These are phyloP conservation scores for Clinocottus analis DNA, from an alignment of 2,113 vertebrate species.

Conservation along the genomic window DNA sequence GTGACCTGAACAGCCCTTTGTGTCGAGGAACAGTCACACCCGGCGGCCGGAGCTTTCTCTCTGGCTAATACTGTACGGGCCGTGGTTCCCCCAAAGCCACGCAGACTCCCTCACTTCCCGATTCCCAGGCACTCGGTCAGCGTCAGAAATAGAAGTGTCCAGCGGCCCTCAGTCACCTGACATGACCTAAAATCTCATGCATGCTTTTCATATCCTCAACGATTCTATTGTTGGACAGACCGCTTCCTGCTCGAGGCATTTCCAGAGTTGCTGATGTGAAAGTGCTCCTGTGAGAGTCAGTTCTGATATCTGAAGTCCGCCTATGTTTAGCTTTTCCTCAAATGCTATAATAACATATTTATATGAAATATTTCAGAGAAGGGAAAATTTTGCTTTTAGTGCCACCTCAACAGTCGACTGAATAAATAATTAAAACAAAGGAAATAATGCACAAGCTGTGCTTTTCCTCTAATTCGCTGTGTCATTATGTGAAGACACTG, in stretches of 20 bases:
- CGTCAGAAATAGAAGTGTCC: constrained; percentile 38
- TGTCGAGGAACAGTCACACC: constrained; percentile 72
- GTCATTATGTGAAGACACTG: not conserved
- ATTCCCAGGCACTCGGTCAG: constrained; percentile 32
- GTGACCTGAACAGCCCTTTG: constrained; percentile 66
- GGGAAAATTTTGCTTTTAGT: constrained; percentile 1
- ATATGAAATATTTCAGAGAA: constrained; percentile 17
- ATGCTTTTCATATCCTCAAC: constrained; percentile 58
- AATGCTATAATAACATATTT: constrained; percentile 6
- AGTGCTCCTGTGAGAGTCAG: not conserved
- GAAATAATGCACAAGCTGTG: not conserved
- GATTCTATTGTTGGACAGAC: constrained; percentile 44
- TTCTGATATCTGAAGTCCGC: not conserved
- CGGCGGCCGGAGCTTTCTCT: not conserved
- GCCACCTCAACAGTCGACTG: not conserved
- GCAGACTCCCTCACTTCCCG: constrained; percentile 48
- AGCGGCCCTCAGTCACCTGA: constrained; percentile 33
- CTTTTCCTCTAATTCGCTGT: constrained; percentile 1
- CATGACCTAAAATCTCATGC: constrained; percentile 35
- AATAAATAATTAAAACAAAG: constrained; percentile 1
- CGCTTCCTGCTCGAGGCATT: constrained; percentile 60
- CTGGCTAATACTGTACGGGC: not conserved
- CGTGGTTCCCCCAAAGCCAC: constrained; percentile 41
- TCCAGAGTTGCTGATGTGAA: constrained; percentile 34
- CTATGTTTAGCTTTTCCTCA: constrained; percentile 33